Evolutionary conservation across 2,113 vertebrate genomes (phyloP), one percentile per base, ranked within the genome.

Genomic region (Ursus arctos): DNA sequence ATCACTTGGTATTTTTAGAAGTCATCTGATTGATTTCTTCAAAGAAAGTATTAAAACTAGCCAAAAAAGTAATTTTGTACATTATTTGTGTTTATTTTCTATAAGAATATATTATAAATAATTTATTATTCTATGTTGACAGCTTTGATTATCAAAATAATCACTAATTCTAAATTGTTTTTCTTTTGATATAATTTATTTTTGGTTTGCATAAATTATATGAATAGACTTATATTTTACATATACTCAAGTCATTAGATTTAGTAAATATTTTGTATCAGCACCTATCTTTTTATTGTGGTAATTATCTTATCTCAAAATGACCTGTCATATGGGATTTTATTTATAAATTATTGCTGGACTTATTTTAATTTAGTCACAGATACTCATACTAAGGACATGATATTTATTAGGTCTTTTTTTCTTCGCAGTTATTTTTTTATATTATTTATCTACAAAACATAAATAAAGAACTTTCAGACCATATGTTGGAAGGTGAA

Each of bases 401-500:
- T 80, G n/a, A 3, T 7, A 10, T 21, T 63, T 51, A 36, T 57
- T 71, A 12, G 2, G 0, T 88, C 90, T n/a, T 57, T 82, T 95
- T 96, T 97, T 76, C 28, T 91, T 65, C 51, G 14, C 0, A 40
- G 2, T 72, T 81, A 19, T 40, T 92, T 85, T 92, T 65, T 91
- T 22, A 31, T 51, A 49, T 28, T 67, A 22, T 33, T 88, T 81
- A 55, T 97, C 33, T 77, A 21, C 7, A 91, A 72, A 95, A 71
- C 16, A 53, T 53, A 79, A 87, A 59, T 36, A 47, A 87, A 93
- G 8, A 57, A 82, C 28, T 81, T 93, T 90, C 81, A 96, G 85
- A 95, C 65, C 80, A 24, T 55, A 61, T 76, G 63, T 21, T 59
- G 26, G 14, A 47, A 96, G 53, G 40, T 85, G 11, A 84, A 85